Percentiles rank a stretch among this genome's conserved stretches.
Conservation (phyloP, 2,113 vertebrate genomes). For the Myotis yumanensis region DNA sequence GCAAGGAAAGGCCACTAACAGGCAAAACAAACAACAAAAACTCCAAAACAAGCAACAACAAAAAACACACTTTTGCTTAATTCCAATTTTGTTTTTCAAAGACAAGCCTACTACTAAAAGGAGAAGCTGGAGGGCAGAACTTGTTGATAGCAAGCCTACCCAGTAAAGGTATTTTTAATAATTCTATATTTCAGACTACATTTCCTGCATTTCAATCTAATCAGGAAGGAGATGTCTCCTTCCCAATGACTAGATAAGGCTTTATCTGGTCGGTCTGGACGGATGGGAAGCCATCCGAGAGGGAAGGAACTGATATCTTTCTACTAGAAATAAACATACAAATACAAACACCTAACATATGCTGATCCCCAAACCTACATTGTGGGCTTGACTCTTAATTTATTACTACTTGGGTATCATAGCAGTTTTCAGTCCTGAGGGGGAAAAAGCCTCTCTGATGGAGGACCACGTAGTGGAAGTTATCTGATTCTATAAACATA, state of each 20-base stretch:
- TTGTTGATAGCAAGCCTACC: background rate
- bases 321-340: background rate
- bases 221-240: background rate
- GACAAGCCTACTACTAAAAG: background rate
- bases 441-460: background rate
- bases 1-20: background rate
- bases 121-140: background rate
- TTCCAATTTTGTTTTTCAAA: background rate
- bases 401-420: slow-evolving; percentile 37
- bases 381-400: slow-evolving; percentile 45
- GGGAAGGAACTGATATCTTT: background rate
- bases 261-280: background rate
- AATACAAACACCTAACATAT: background rate
- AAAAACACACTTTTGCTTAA: background rate
- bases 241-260: background rate
- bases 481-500: slow-evolving; percentile 64
- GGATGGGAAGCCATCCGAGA: background rate
- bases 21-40: background rate
- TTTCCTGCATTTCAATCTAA: background rate
- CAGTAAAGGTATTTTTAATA: background rate
- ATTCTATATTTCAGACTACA: background rate
- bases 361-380: slow-evolving; percentile 40
- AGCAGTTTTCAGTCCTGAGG: background rate
- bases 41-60: background rate
- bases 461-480: background rate